Base-by-base conservation (phyloP, 2,888 invertebrate species). In the Mesorhabditis belari region DNA sequence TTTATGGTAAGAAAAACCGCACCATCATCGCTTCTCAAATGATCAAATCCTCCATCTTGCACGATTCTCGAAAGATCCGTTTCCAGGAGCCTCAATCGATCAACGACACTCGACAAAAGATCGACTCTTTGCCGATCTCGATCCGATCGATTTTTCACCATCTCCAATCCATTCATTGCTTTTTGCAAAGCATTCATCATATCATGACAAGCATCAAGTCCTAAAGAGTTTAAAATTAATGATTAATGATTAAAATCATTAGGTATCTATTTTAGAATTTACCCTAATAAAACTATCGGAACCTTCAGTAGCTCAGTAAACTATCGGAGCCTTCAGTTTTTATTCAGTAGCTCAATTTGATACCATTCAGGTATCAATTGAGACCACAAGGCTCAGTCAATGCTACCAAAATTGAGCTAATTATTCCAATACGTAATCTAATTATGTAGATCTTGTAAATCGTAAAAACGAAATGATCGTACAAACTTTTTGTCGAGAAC, bases 61-160 rank as follows among this genome's bases (percentile, higher is more conserved):
- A 58, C 55, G 6, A 66, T 17, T 23, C 62, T 54, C 24, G 26
- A 50, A 17, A 66, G 50, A 49, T 66, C 66, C 24, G 64, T 62
- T 50, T 69, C 71, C 23, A 70, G 58, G 25, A 70, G 63, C 17
- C 62, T 55, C 17, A 68, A 59, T 23, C 71, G 60, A 23, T 73
- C 73, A 55, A 73, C 21, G 3, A 57, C 63, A 2, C 58, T 54
- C 21, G 51, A 54, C 49, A 64, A 57, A 61, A 57, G 54, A n/a
- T 65, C 65, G n/a, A 60, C 58, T 12, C 67, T 55, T 57, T 28
- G 54, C 61, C 53, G 66, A 61, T 69, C 73, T 58, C 66, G 66
- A 26, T 69, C 69, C 28, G 71, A 71, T 29, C 73, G 61, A 57
- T 73, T 73, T 49, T 67, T 70, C 5, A 71, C 66, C 54, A 73